phyloP scores from a whole-genome alignment of 1,140 invertebrate species.

The Diabrotica virgifera region DNA sequence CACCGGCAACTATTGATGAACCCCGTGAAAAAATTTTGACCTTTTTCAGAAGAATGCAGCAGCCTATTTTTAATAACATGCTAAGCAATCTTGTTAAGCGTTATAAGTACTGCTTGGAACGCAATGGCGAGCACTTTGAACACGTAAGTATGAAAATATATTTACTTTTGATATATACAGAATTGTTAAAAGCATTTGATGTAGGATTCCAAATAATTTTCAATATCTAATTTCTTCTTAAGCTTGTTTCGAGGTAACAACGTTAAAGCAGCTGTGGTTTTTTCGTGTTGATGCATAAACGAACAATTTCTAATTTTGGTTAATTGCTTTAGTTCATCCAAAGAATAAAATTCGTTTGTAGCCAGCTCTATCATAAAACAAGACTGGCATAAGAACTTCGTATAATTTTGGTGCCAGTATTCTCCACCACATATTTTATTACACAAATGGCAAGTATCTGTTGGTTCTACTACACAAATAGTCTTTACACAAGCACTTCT shows the following conservation, averaged over 20 bases:
- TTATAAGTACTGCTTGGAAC: no score
- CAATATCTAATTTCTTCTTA: constrained; percentile 36
- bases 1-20: no score
- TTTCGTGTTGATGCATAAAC: constrained; percentile 40
- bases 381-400: constrained; percentile 33
- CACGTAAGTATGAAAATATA: no score
- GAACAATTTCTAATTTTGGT: constrained; percentile 42
- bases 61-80: no score
- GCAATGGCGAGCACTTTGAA: no score
- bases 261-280: constrained; percentile 33
- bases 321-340: constrained; percentile 31
- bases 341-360: constrained; percentile 27
- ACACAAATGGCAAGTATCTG: constrained; percentile 37
- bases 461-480: constrained; percentile 31
- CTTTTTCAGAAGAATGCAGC: no score
- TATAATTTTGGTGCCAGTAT: constrained; percentile 39
- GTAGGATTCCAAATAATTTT: constrained; percentile 41
- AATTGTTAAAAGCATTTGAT: constrained; percentile 14
- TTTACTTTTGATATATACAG: no score
- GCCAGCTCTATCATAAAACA: constrained; percentile 35
- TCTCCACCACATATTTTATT: constrained; percentile 33
- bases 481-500: constrained; percentile 33
- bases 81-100: no score
- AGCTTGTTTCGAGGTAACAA: constrained; percentile 29
- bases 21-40: no score